phyloP scores from a whole-genome alignment of 2,113 vertebrate genomes.

The Oriolus oriolus region DNA sequence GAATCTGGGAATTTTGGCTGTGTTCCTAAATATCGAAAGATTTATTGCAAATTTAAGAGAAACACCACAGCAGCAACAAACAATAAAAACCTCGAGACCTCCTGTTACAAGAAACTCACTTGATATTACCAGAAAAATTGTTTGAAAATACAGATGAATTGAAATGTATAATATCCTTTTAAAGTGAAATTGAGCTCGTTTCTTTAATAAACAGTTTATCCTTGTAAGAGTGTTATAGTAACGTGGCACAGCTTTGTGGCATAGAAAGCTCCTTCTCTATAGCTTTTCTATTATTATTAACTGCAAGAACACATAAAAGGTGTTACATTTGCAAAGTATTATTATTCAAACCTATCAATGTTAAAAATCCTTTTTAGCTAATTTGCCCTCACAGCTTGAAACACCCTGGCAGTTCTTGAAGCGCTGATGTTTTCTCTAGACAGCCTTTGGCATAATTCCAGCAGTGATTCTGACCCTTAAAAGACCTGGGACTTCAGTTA shows the following conservation, averaged over 20 bases:
- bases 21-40: neutral
- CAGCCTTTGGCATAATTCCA: slow-evolving; percentile 12
- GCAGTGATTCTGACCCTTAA: neutral
- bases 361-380: slow-evolving; percentile 26
- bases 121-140: neutral
- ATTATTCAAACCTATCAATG: slow-evolving; percentile 26
- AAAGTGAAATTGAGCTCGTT: neutral
- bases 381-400: slow-evolving; percentile 25
- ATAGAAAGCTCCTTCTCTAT: neutral
- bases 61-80: neutral
- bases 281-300: neutral
- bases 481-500: neutral
- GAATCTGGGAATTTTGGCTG: neutral
- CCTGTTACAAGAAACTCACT: neutral
- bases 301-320: neutral
- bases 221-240: neutral
- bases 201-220: neutral
- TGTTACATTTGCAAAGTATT: neutral
- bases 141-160: neutral
- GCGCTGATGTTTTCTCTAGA: neutral
- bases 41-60: neutral
- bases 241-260: neutral
- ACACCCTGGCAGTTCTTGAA: neutral
- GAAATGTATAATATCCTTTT: neutral
- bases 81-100: neutral